Evolutionary conservation across 2,113 vertebrate genomes (phyloP).

Genomic region (Marmota monax): DNA sequence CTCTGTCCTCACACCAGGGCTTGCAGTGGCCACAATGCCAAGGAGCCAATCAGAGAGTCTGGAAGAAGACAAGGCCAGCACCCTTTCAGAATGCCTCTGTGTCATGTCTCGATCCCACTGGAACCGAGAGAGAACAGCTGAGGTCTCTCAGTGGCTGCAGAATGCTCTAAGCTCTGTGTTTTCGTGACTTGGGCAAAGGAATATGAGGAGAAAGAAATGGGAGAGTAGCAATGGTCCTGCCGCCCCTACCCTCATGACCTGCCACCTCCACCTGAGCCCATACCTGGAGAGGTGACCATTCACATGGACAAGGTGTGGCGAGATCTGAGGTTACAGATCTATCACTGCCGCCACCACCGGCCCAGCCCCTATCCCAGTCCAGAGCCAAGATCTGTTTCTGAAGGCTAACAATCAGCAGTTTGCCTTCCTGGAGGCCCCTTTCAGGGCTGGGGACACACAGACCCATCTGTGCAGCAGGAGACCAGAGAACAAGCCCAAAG

Average conservation of each 20-base stretch:
- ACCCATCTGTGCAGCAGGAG: background rate
- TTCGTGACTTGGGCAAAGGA: background rate
- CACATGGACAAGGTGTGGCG: background rate
- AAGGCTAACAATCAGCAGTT: background rate
- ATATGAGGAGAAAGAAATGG: background rate
- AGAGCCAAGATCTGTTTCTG: background rate
- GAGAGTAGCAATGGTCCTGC: background rate
- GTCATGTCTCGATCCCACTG: background rate
- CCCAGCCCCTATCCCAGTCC: background rate
- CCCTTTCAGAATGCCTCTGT: background rate
- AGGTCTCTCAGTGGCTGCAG: background rate
- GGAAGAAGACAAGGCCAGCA: background rate
- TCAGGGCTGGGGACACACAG: fast-evolving
- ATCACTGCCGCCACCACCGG: background rate
- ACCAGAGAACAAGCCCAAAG: background rate
- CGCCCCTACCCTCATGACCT: background rate
- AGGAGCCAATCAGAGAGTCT: background rate
- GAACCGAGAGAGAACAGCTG: background rate
- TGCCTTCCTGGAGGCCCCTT: background rate
- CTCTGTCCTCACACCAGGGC: background rate
- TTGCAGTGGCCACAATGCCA: background rate
- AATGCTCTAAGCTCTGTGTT: background rate
- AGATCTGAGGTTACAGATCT: background rate
- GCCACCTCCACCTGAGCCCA: background rate
- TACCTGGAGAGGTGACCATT: background rate